These are phyloP conservation scores for Cebidichthys violaceus DNA, from an alignment of 2,113 vertebrate species.

Conservation along the genomic window DNA sequence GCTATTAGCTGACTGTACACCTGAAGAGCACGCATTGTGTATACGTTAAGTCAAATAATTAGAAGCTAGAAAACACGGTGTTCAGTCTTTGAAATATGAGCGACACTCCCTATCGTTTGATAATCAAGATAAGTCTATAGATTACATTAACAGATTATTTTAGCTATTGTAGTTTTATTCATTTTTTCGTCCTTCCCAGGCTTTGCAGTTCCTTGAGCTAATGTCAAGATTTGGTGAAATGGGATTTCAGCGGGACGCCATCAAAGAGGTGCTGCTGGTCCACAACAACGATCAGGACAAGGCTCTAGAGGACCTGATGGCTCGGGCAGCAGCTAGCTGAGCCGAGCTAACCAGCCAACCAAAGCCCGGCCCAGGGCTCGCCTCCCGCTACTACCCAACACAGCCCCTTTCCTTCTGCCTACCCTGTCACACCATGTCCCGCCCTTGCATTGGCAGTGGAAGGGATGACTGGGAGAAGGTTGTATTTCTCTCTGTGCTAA, in stretches of 20 bases:
- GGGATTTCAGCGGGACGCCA: constrained; percentile 96
- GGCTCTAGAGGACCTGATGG: constrained; percentile 97
- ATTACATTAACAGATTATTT: neutral
- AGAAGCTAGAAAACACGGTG: neutral
- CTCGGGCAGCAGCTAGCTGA: constrained; percentile 94
- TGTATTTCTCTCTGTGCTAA: constrained; percentile 69
- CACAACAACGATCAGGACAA: constrained; percentile 96
- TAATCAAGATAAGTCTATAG: neutral
- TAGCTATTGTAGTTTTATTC: neutral
- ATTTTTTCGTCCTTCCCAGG: constrained; percentile 78
- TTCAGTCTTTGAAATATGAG: constrained; percentile 1
- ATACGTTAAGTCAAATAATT: neutral
- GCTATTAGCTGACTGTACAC: neutral
- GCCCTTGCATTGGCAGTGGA: constrained; percentile 62
- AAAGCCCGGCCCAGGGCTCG: constrained; percentile 42
- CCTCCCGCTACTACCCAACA: constrained; percentile 55
- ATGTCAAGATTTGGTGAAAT: constrained; percentile 99
- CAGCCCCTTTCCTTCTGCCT: constrained; percentile 60
- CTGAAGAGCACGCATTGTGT: neutral
- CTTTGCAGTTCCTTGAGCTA: constrained; percentile 94
- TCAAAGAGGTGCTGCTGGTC: constrained; percentile 94
- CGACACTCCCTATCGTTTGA: no score
- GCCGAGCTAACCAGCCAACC: constrained; percentile 52
- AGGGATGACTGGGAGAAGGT: constrained; percentile 55
- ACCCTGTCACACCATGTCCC: constrained; percentile 58